Evolutionary conservation across 2,113 vertebrate genomes (phyloP), one percentile per base, ranked within the genome.

Genomic region (Cyprinus carpio): DNA sequence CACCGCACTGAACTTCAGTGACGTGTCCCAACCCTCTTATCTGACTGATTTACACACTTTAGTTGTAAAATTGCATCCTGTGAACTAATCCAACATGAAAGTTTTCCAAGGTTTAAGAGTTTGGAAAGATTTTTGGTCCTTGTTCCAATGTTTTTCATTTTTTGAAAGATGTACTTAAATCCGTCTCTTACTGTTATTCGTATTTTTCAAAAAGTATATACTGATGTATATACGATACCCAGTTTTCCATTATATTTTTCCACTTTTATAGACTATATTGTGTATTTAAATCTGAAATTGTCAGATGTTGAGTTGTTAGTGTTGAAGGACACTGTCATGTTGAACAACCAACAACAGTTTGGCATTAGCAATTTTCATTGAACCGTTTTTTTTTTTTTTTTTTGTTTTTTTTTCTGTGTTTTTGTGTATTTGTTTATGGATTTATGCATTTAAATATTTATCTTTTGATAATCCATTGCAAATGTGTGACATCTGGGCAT

Each of bases 391-490:
- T 15, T 58, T 62, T 23, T 34, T n/a, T n/a, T n/a, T n/a, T n/a
- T n/a, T n/a, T n/a, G n/a, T n/a, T n/a, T n/a, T n/a, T n/a, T n/a
- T n/a, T 54, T 43, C 6, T 16, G 4, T 80, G n/a, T n/a, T n/a
- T 80, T 80, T 64, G 12, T 46, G 34, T 37, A 43, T 79, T 79
- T 64, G 78, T 81, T 37, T 81, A 60, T 29, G 29, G 37, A 23
- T 43, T 81, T 65, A 81, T 49, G 78, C 60, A 43, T 23, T 60
- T 81, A 65, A 81, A 65, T 40, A 29, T 81, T 65, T 81, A 65
- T 81, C 78, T 65, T 81, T 60, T 81, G 60, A 65, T 81, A 46
- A 43, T 62, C 56, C n/a, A 15, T 37, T 77, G 75, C 75, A 64
- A 80, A 80, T 62, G 37, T 27, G n/a, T 80, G 81, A 84, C 71